These are phyloP conservation scores for Notolepis coatsorum DNA, from an alignment of 2,797 vertebrate species.

Conservation along the genomic window DNA sequence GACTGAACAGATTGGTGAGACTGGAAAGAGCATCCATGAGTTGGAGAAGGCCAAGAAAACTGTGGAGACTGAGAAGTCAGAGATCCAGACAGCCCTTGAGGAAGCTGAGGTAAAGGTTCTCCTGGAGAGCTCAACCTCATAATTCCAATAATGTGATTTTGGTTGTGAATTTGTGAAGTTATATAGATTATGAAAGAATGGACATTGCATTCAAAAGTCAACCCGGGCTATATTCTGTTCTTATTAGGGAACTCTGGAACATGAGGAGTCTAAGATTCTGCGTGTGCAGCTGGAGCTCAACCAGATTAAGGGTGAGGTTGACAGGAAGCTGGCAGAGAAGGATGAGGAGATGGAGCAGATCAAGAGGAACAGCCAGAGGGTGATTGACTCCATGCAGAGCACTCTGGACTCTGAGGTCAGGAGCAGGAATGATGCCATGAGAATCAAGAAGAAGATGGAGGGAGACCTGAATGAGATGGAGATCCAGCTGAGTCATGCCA, in stretches of 20 bases:
- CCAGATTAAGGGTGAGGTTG: constrained; percentile 88
- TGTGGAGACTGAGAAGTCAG: constrained; percentile 85
- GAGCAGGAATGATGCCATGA: constrained; percentile 88
- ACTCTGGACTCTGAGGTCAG: constrained; percentile 85
- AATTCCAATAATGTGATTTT: not conserved
- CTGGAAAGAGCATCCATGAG: constrained; percentile 87
- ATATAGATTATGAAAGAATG: too few species aligned
- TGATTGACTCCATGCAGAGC: constrained; percentile 83
- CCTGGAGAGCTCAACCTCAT: not conserved
- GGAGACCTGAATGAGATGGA: constrained; percentile 90
- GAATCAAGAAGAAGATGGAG: constrained; percentile 93
- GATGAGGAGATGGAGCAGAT: constrained; percentile 90
- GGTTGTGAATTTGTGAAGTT: too few species aligned
- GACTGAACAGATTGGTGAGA: constrained; percentile 87
- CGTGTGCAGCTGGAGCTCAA: constrained; percentile 87
- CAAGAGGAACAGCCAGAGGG: too few species aligned
- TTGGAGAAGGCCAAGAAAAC: constrained; percentile 88
- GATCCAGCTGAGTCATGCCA: constrained; percentile 89
- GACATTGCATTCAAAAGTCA: too few species aligned
- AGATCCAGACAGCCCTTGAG: constrained; percentile 86
- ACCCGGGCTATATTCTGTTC: too few species aligned
- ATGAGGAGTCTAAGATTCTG: constrained; percentile 90
- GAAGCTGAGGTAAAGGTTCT: constrained; percentile 85
- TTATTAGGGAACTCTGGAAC: constrained; percentile 86
- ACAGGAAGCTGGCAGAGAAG: constrained; percentile 87